Evolutionary conservation across 2,888 invertebrate genomes (phyloP).

Genomic region (Drosophila atroscutellata): DNA sequence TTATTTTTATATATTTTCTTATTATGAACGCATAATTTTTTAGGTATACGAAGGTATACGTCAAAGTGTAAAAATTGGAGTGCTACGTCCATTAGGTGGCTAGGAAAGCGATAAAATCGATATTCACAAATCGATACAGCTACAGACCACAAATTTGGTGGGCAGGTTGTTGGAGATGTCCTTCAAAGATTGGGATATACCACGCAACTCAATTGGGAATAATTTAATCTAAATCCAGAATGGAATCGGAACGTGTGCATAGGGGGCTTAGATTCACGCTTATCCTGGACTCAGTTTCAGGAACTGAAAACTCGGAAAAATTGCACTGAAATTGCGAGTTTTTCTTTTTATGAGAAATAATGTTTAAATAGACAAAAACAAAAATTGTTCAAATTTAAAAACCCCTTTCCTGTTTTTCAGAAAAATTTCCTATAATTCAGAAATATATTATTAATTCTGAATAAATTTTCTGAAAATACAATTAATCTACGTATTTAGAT

Average conservation of each 20-base stretch:
- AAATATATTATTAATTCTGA: no score
- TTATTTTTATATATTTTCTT: not conserved
- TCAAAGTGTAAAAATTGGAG: no score
- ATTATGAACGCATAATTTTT: not conserved
- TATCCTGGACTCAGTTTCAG: not conserved
- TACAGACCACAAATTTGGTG: no score
- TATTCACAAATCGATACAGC: no score
- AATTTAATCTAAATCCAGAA: not conserved
- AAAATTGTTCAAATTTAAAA: not conserved
- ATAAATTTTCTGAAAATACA: no score
- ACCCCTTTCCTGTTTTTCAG: rapidly evolving
- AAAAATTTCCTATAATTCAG: not conserved
- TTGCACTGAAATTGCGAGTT: not conserved
- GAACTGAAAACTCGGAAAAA: not conserved
- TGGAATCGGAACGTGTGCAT: no score
- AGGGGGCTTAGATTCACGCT: not conserved
- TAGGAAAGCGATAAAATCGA: no score
- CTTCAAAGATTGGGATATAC: no score
- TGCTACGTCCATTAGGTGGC: no score
- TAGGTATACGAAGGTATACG: no score
- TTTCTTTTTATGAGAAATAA: not conserved
- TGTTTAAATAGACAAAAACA: not conserved
- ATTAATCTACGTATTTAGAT: not conserved
- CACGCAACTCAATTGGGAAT: not conserved
- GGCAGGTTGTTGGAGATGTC: no score